Percentiles rank a stretch among this genome's conserved stretches.
Conservation (phyloP, 1,140 invertebrate genomes). For the Cecropterus lyciades region DNA sequence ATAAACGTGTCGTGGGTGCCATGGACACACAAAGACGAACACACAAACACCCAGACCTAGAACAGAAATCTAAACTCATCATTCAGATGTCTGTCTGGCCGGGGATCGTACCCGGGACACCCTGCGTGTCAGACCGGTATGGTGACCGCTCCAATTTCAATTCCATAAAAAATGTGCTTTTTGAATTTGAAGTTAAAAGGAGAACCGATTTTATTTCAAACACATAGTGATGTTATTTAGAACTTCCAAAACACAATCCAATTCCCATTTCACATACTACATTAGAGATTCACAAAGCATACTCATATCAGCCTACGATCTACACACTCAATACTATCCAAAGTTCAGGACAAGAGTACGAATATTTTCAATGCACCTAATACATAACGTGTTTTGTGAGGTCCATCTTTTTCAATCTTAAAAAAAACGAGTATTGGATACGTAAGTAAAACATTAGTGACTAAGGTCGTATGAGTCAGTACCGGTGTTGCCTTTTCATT, state of each 20-base stretch:
- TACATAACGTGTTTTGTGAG: constrained; percentile 5
- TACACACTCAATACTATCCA: constrained; percentile 25
- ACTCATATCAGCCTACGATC: constrained; percentile 31
- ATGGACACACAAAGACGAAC: no score
- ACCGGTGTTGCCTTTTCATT: constrained; percentile 34
- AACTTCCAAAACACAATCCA: constrained; percentile 16
- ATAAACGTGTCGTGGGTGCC: no score
- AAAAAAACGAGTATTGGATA: constrained; percentile 7
- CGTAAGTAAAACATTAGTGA: constrained; percentile 9
- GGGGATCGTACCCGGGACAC: no score
- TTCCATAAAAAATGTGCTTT: no score
- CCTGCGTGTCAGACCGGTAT: no score
- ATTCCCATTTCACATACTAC: constrained; percentile 33
- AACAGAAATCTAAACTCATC: no score
- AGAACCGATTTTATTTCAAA: no score
- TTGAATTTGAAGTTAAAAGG: no score
- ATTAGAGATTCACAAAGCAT: constrained; percentile 46
- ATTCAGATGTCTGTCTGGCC: no score
- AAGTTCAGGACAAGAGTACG: background rate
- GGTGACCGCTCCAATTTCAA: no score
- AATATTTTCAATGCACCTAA: background rate
- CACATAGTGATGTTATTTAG: background rate
- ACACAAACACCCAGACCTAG: no score
- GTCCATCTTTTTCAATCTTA: background rate
- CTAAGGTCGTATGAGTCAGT: background rate